Evolutionary conservation across 2,797 vertebrate species (phyloP).

Genomic region (Platalea minor): DNA sequence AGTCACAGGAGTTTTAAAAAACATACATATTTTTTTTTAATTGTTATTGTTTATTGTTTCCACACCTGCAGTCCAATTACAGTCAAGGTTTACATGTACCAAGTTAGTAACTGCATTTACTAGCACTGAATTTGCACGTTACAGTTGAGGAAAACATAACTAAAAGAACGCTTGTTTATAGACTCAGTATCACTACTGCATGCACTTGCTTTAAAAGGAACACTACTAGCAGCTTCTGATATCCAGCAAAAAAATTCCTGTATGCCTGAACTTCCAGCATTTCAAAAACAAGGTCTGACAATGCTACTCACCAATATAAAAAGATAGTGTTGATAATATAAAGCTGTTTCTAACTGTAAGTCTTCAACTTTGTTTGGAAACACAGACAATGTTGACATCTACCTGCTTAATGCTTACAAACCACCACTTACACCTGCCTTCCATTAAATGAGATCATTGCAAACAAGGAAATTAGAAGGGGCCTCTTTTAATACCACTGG

Average conservation of each 20-base stretch:
- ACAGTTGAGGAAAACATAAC: not conserved
- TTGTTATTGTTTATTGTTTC: not conserved
- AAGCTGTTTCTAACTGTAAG: not conserved
- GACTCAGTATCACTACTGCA: not conserved
- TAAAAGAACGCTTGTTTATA: not conserved
- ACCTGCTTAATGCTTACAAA: not conserved
- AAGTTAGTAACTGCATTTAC: not conserved
- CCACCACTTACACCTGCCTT: not conserved
- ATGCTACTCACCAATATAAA: not conserved
- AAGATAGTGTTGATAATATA: not conserved
- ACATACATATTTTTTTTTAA: not conserved
- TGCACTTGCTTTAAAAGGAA: not conserved
- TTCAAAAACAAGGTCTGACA: not conserved
- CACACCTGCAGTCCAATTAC: slow-evolving; percentile 51
- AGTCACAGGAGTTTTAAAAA: not conserved
- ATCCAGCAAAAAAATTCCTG: not conserved
- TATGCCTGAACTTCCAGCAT: not conserved
- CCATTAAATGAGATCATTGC: not conserved
- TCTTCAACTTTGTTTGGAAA: not conserved
- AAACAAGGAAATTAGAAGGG: not conserved
- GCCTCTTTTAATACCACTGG: not conserved
- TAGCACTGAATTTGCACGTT: not conserved
- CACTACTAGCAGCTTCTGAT: not conserved
- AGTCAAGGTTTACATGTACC: not conserved
- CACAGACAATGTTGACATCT: not conserved